Conservation (phyloP, 2,888 invertebrate species). For the Sarcophaga carnaria region DNA sequence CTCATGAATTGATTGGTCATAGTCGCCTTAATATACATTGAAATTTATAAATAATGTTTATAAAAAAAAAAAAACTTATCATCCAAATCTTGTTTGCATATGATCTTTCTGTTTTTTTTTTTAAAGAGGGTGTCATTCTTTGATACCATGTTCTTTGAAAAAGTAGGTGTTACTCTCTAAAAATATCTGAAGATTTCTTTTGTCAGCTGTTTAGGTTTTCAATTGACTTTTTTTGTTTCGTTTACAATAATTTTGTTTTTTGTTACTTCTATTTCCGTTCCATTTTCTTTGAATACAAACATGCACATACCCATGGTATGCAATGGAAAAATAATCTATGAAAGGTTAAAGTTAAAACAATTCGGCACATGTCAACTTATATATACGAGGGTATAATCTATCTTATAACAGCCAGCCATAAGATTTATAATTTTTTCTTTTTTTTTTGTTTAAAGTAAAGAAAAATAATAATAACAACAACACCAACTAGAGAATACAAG, state of each 20-base stretch:
- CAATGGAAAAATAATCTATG: conserved; percentile 24
- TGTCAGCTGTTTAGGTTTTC: conserved; percentile 28
- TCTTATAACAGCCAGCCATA: conserved; percentile 25
- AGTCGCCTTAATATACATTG: no score
- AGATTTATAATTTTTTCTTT: background rate
- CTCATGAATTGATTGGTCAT: no score
- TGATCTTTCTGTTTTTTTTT: background rate
- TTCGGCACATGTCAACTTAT: conserved; percentile 75
- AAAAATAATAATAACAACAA: conserved; percentile 34
- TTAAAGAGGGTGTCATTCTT: conserved; percentile 23
- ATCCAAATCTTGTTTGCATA: conserved; percentile 4
- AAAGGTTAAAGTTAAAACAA: conserved; percentile 70
- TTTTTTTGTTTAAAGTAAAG: conserved; percentile 2
- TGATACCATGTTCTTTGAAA: background rate
- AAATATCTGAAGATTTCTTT: conserved; percentile 7
- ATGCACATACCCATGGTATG: background rate
- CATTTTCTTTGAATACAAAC: background rate
- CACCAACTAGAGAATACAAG: background rate
- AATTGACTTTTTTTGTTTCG: background rate
- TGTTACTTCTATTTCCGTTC: background rate
- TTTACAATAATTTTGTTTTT: background rate
- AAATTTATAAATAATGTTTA: no score
- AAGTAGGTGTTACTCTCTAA: conserved; percentile 27
- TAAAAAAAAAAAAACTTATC: background rate
- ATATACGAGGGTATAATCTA: conserved; percentile 75